Evolutionary conservation across 2,888 invertebrate genomes (phyloP).

Genomic region (Yponomeuta sedellus): DNA sequence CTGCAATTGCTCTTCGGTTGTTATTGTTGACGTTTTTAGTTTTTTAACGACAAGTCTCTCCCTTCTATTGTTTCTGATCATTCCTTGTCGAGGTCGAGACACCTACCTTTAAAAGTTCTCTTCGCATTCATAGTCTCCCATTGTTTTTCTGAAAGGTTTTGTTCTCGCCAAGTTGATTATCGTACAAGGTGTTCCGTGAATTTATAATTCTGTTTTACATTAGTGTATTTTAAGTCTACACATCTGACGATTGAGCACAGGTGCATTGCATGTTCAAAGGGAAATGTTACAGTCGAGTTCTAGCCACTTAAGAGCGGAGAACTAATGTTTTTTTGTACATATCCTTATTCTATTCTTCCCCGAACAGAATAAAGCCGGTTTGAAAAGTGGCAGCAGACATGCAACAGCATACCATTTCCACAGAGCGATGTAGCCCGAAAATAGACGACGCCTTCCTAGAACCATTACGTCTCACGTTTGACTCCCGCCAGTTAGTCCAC

Average conservation of each 20-base stretch:
- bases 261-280: neutral
- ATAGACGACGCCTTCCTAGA: slow-evolving; percentile 20
- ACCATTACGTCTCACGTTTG: slow-evolving; percentile 13
- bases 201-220: slow-evolving; percentile 43
- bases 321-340: neutral
- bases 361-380: neutral
- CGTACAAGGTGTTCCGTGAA: slow-evolving; percentile 65
- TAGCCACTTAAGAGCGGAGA: neutral
- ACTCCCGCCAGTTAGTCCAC: slow-evolving; percentile 15
- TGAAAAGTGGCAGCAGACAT: slow-evolving; percentile 5
- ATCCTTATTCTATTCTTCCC: neutral
- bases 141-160: slow-evolving; percentile 30
- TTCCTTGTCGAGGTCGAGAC: neutral
- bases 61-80: neutral
- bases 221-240: slow-evolving; percentile 31
- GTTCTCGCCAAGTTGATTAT: slow-evolving; percentile 52
- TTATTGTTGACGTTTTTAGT: neutral
- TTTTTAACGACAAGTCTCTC: neutral
- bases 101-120: neutral
- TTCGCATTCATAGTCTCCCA: slow-evolving; percentile 8
- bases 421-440: slow-evolving; percentile 13
- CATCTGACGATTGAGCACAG: neutral
- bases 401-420: slow-evolving; percentile 6
- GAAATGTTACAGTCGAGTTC: neutral
- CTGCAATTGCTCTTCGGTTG: slow-evolving; percentile 21